Evolutionary conservation across 1,140 invertebrate genomes (phyloP).

Genomic region (Pollicipes pollicipes): DNA sequence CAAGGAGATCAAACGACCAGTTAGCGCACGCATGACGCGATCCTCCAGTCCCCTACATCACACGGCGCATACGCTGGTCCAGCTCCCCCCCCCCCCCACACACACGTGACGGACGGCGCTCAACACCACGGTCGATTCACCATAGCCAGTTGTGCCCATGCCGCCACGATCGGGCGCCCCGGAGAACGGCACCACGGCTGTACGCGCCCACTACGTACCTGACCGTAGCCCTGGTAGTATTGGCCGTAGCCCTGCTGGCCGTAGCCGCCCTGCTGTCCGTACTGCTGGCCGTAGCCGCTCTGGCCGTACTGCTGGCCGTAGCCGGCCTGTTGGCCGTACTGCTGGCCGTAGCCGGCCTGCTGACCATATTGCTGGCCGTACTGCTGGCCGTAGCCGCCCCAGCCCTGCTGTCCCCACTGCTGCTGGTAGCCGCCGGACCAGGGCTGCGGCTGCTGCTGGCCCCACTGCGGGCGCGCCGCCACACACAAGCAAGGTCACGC

Average conservation of each 20-base stretch:
- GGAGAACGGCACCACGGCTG: neutral
- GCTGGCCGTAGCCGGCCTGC: constrained; percentile 5
- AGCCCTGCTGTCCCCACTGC: constrained; percentile 1
- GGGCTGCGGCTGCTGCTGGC: constrained; percentile 11
- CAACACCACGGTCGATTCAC: too few species aligned
- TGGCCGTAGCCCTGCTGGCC: neutral
- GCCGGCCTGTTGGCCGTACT: constrained; percentile 5
- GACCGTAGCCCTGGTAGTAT: neutral
- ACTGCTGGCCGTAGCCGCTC: neutral
- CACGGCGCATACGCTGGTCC: too few species aligned
- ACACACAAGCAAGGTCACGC: too few species aligned
- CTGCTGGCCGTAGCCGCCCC: constrained; percentile 9
- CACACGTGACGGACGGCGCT: too few species aligned
- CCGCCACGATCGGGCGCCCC: too few species aligned
- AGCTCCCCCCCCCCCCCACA: too few species aligned
- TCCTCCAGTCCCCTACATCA: too few species aligned
- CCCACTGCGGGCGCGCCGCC: constrained; percentile 10
- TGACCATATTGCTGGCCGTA: neutral
- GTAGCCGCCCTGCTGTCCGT: neutral
- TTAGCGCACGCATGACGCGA: too few species aligned
- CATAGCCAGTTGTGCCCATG: too few species aligned
- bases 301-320: neutral
- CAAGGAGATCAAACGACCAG: too few species aligned
- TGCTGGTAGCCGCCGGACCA: constrained; percentile 11
- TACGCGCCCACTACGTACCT: neutral